Base-by-base conservation (phyloP, 2,113 vertebrate genomes). In the Monopterus albus region DNA sequence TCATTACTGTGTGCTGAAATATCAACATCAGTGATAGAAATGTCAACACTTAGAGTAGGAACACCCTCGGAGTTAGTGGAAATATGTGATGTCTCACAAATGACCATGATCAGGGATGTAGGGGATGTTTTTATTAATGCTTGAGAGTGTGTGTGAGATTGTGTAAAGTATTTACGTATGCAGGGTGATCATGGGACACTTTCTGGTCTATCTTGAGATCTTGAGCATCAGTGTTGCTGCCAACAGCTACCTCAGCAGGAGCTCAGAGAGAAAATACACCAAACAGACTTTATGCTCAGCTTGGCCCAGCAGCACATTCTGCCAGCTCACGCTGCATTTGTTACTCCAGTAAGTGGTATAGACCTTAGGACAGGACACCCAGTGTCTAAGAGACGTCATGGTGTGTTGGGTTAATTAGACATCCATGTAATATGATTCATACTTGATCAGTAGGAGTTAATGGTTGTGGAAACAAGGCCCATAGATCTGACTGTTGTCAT, bases 181-280 rank as follows among this genome's bases (percentile, higher is more conserved):
- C 5, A 18, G 42, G 18, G 17, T 9, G 55, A 78, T 85, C 75
- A 72, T 28, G 57, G 65, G 79, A 88, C 20, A 9, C 8, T 50
- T 36, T 70, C 25, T 51, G 31, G 15, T 68, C 51, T 52, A 42
- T 81, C 63, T 73, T 67, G 33, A 39, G 39, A 42, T 81, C 63
- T 73, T 67, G 33, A 39, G 39, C 43, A 71, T 38, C 31, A 33
- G 38, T 15, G 18, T 55, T 50, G 63, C 52, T 35, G 64, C 60
- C 46, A 47, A 72, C 61, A 66, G 78, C 63, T 40, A 23, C 42
- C 36, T 60, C 78, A 65, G 62, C 61, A 64, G 49, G 57, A 60
- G 59, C 59, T 66, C 50, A 51, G 20, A 67, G 56, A 12, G 36
- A 38, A 78, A 64, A 75, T 28, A 33, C 68, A 77, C 61, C 52